Evolutionary conservation across 2,888 invertebrate species (phyloP).

Genomic region (Liopterus haemorrhoidalis): DNA sequence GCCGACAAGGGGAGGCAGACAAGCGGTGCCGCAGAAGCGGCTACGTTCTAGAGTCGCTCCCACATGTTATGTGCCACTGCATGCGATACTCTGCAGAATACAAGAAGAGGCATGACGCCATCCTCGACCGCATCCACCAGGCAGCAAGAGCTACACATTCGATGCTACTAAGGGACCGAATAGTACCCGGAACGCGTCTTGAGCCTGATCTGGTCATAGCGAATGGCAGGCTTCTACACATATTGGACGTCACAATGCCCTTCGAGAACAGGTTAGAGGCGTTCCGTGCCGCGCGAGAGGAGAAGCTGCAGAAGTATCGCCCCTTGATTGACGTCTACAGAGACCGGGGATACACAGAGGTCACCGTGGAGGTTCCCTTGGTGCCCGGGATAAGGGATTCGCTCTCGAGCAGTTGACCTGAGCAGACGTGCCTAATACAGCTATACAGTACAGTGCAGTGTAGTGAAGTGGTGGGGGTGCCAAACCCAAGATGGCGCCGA

Average conservation of each 20-base stretch:
- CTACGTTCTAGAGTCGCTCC: slow-evolving; percentile 35
- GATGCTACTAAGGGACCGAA: slow-evolving; percentile 19
- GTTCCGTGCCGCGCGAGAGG: slow-evolving; percentile 29
- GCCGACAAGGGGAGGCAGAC: no score
- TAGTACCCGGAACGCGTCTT: slow-evolving; percentile 22
- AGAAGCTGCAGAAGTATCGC: slow-evolving; percentile 28
- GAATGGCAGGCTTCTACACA: slow-evolving; percentile 28
- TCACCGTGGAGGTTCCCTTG: slow-evolving; percentile 33
- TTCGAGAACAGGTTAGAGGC: slow-evolving; percentile 36
- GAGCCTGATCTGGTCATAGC: slow-evolving; percentile 32
- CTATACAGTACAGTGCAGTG: no score
- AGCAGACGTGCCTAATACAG: no score
- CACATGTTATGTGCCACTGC: slow-evolving; percentile 41
- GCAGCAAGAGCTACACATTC: slow-evolving; percentile 19
- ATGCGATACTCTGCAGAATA: slow-evolving; percentile 33
- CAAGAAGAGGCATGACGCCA: slow-evolving; percentile 32
- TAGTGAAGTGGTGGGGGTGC: no score
- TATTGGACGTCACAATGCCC: slow-evolving; percentile 37
- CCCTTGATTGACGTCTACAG: slow-evolving; percentile 9
- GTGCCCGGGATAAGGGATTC: no score
- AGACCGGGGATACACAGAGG: slow-evolving; percentile 19
- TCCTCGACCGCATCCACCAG: slow-evolving; percentile 28
- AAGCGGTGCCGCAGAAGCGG: slow-evolving; percentile 36
- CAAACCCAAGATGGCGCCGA: no score
- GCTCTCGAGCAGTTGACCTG: no score